Conservation (phyloP, 2,888 invertebrate species). For the Dione vanillae region DNA sequence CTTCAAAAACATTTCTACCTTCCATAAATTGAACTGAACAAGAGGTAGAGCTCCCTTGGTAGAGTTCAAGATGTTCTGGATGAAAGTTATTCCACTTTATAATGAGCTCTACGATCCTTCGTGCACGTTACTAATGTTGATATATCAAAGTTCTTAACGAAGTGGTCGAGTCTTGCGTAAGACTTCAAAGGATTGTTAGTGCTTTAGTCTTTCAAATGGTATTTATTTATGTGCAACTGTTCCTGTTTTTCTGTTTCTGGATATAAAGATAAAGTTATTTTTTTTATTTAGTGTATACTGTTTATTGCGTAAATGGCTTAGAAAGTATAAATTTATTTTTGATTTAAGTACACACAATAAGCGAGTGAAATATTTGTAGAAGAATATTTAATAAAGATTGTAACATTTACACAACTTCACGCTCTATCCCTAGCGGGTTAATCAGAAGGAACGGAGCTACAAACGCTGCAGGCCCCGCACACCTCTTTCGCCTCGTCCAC, state of each 20-base stretch:
- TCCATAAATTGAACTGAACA: slow-evolving; percentile 26
- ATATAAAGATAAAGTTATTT: not conserved
- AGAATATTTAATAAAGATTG: too few species aligned
- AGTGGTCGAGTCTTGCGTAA: slow-evolving; percentile 43
- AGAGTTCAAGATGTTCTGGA: slow-evolving; percentile 33
- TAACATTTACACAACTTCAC: too few species aligned
- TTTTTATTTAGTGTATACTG: not conserved
- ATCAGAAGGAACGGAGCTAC: too few species aligned
- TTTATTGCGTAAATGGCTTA: too few species aligned
- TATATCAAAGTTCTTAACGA: slow-evolving; percentile 43
- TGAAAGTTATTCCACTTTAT: slow-evolving; percentile 38
- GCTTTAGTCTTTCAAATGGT: slow-evolving; percentile 42
- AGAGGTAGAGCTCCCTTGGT: slow-evolving; percentile 13
- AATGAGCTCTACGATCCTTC: slow-evolving; percentile 40
- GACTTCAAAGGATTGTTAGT: slow-evolving; percentile 49
- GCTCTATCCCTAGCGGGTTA: too few species aligned
- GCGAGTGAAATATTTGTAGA: too few species aligned
- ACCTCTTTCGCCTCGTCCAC: too few species aligned
- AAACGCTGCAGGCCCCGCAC: too few species aligned
- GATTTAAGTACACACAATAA: too few species aligned
- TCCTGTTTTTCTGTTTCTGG: not conserved
- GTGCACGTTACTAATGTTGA: slow-evolving; percentile 36
- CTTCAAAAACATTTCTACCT: slow-evolving; percentile 40
- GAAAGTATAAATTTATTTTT: too few species aligned
- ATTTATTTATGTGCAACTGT: slow-evolving; percentile 18